Conservation (phyloP, 2,797 vertebrate species). For the Macropodus opercularis region DNA sequence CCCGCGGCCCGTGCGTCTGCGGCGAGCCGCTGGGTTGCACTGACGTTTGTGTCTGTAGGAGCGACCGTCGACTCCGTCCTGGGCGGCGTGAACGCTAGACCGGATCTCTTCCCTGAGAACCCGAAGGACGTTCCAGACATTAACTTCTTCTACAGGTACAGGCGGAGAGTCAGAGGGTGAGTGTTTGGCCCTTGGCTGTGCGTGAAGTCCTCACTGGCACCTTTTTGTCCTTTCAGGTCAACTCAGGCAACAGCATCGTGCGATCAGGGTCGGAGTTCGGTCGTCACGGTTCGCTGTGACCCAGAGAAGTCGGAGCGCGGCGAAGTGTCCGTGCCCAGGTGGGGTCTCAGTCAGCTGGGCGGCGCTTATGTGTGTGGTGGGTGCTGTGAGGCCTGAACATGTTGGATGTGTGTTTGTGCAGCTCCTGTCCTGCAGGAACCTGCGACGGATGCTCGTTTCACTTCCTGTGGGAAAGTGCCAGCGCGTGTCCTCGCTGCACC, state of each 20-base stretch:
- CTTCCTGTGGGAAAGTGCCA: slow-evolving; percentile 94
- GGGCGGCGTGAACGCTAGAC: slow-evolving; percentile 83
- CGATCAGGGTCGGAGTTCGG: slow-evolving; percentile 89
- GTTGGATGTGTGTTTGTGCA: slow-evolving; percentile 57
- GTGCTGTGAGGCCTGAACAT: no score
- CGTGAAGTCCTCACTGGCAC: background rate
- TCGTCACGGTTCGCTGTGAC: slow-evolving; percentile 91
- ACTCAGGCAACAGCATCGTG: slow-evolving; percentile 89
- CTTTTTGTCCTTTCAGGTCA: slow-evolving; percentile 78
- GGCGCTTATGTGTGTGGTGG: no score
- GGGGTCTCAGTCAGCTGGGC: no score
- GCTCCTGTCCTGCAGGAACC: slow-evolving; percentile 92
- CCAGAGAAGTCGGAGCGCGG: slow-evolving; percentile 84
- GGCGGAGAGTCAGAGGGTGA: background rate
- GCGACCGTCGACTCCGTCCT: slow-evolving; percentile 85
- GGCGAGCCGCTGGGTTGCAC: background rate
- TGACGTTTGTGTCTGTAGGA: slow-evolving; percentile 71
- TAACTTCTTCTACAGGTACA: slow-evolving; percentile 96
- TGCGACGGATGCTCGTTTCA: slow-evolving; percentile 95
- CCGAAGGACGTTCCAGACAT: slow-evolving; percentile 85
- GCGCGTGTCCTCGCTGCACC: slow-evolving; percentile 90
- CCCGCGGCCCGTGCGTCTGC: accelerated
- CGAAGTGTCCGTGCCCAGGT: slow-evolving; percentile 90
- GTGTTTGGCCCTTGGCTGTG: background rate
- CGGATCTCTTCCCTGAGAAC: slow-evolving; percentile 85